phyloP scores from a whole-genome alignment of 2,888 invertebrate species.

The Nephrotoma guestfalica region DNA sequence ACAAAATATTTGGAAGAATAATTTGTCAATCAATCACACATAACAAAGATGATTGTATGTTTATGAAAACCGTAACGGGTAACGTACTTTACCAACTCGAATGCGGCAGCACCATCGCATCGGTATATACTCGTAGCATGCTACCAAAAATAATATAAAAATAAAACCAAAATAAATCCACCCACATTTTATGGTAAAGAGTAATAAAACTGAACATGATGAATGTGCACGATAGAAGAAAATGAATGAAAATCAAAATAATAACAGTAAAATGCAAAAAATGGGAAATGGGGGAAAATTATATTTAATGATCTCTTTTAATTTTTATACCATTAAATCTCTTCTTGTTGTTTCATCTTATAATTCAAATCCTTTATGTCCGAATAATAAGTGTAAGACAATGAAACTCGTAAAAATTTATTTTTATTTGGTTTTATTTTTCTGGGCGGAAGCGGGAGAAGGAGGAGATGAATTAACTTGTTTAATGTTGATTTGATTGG shows the following conservation, averaged over 20 bases:
- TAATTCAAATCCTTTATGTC: background rate
- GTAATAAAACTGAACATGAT: background rate
- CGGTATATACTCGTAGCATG: background rate
- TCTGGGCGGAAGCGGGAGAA: too few species aligned
- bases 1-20: background rate
- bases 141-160: background rate
- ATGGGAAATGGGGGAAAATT: background rate
- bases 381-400: background rate
- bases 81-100: background rate
- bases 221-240: background rate
- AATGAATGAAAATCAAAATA: background rate
- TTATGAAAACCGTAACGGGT: background rate
- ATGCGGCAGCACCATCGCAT: background rate
- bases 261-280: background rate
- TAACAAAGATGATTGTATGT: background rate
- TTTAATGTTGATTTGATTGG: background rate
- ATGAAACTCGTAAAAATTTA: background rate
- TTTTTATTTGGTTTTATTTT: background rate
- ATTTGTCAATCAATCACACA: background rate
- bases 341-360: background rate
- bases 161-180: background rate
- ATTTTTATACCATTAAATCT: background rate
- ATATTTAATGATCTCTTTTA: background rate
- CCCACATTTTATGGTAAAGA: background rate
- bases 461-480: background rate